Base-by-base conservation (phyloP, 2,113 vertebrate species). In the Dipodomys spectabilis region DNA sequence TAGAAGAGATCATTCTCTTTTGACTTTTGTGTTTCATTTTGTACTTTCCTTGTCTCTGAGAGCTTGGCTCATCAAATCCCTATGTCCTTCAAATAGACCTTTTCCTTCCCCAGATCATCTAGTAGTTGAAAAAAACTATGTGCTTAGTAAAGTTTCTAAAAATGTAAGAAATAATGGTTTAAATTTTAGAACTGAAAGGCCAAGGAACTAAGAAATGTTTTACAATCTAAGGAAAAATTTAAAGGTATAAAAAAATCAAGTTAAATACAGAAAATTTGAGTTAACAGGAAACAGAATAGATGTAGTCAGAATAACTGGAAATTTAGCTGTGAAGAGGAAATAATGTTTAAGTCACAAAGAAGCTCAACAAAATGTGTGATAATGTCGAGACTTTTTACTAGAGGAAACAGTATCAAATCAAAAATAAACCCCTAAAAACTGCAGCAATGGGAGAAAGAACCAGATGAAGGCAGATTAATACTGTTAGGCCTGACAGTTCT, bases 181-280 rank as follows among this genome's bases (percentile, higher is more conserved):
- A 30, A 89, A 44, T n/a, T 89, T 80, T 62, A 80, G 65, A 80
- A 68, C 80, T 11, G 60, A 62, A 62, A 62, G 75, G 60, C 62
- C 75, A 60, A 90, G 25, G 71, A 93, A 84, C 44, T 71, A 44
- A 94, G 72, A 89, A 69, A 68, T 11, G 28, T 69, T 80, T 74
- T 60, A 80, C 92, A 92, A 15, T 80, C 39, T 75, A 71, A 87
- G 69, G 23, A 49, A 87, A 92, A 74, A 74, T 11, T 11, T 49
- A 49, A 49, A 49, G 49, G 49, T 49, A 49, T 13, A 49, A 49
- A 49, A 49, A 49, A 12, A 49, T 49, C 49, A 49, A 49, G 49
- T 49, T 49, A 49, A 49, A 49, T 39, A 39, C 49, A 49, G 49
- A 49, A 49, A 49, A 49, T 49, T 49, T 49, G 49, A 49, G 0